Base-by-base conservation (phyloP, 2,797 vertebrate genomes). In the Gadopsis marmoratus region DNA sequence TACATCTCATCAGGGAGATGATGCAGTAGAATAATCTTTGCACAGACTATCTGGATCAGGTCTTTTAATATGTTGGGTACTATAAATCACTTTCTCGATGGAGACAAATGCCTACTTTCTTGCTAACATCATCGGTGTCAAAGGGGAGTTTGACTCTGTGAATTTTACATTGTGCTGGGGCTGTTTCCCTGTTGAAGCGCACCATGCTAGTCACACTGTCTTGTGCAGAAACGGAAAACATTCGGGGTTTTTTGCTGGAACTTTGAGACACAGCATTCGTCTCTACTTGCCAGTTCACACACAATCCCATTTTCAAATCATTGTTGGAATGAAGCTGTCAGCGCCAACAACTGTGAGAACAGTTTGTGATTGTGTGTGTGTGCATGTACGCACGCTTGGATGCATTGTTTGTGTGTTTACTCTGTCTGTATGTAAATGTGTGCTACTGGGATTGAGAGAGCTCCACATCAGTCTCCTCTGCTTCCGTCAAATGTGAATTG, bases 241-340 rank as follows among this genome's bases (percentile, higher is more conserved):
- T 5, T 1, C 4, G 2, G 16, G 4, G 5, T 47, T 73, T 75
- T 79, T 72, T 39, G 4, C 21, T 17, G 66, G 17, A 83, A 76
- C 62, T 74, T 72, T 65, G 60, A 69, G 50, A 72, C 58, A 50
- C 43, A 13, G 41, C 60, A 21, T 43, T 78, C 54, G 35, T 78
- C 31, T 60, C 21, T 33, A 12, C 43, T 55, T 47, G 31, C 60
- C 58, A 76, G 59, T 73, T 63, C 48, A 71, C 23, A 65, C 58
- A 61, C 79, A 61, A 55, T 74, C 71, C 60, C 73, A 70, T 77
- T 73, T 71, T 78, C 12, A 71, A 75, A 73, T 82, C 64, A 65
- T 55, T 59, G 23, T 26, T 80, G 74, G 81, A 85, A 71, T 71
- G 50, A 84, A 71, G 65, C 66, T 67, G 78, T 77, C 63, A 35